Conservation (phyloP, 2,888 invertebrate genomes). For the Xestia ashworthii region DNA sequence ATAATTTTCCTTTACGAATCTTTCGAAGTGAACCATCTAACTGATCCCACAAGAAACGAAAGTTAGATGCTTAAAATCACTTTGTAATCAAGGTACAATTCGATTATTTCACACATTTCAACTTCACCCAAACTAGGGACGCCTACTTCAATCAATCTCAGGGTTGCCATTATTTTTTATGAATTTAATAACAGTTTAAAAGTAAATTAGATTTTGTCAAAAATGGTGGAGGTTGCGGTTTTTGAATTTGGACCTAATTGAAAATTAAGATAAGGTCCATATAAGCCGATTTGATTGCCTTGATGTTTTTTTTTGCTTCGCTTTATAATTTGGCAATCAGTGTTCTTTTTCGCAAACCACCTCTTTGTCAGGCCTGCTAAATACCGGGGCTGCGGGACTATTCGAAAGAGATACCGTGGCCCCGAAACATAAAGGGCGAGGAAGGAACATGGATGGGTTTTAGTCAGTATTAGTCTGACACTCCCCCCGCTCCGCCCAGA, state of each 20-base stretch:
- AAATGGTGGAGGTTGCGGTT: constrained; percentile 45
- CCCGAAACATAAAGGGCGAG: too few relatives aligned
- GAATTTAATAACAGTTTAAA: constrained; percentile 58
- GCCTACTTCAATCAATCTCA: constrained; percentile 50
- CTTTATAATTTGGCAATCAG: background rate
- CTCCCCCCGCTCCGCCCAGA: too few relatives aligned
- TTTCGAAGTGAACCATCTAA: background rate
- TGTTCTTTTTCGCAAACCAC: background rate
- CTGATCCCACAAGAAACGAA: background rate
- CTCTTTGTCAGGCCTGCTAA: background rate
- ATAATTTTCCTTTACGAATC: background rate
- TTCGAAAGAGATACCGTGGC: too few relatives aligned
- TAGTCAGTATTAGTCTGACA: too few relatives aligned
- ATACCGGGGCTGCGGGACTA: too few relatives aligned
- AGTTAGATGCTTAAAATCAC: constrained; percentile 22
- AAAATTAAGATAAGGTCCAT: constrained; percentile 31
- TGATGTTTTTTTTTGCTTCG: background rate
- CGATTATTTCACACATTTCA: constrained; percentile 50
- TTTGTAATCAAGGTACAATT: constrained; percentile 43
- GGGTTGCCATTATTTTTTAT: constrained; percentile 48
- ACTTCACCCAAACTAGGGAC: constrained; percentile 46
- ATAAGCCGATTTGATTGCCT: background rate
- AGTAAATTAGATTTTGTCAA: constrained; percentile 47
- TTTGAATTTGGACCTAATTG: constrained; percentile 32
- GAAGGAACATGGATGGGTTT: too few relatives aligned